phyloP scores from a whole-genome alignment of 2,888 invertebrate species.

The Ptilodon capucinus region DNA sequence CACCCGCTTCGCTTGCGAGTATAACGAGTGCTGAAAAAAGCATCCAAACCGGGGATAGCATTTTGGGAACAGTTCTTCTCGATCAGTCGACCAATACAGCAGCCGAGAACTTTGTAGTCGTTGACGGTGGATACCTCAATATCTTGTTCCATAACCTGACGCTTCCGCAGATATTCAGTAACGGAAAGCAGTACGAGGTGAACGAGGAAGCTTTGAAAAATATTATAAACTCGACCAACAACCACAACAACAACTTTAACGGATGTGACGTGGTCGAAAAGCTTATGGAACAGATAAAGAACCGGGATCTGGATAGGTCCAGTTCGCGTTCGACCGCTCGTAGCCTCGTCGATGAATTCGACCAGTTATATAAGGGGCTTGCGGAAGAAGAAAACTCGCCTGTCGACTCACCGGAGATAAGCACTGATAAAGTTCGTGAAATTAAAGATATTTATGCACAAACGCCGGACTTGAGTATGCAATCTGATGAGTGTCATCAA shows the following conservation, averaged over 20 bases:
- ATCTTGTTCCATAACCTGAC: conserved; percentile 68
- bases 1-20: conserved; percentile 9
- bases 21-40: conserved; percentile 59
- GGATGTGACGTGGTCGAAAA: conserved; percentile 51
- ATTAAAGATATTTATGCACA: conserved; percentile 27
- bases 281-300: conserved; percentile 61
- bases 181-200: conserved; percentile 71
- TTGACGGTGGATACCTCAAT: conserved; percentile 72
- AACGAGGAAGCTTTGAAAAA: conserved; percentile 69
- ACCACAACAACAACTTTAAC: conserved; percentile 36
- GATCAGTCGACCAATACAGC: conserved; percentile 47
- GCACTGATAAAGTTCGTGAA: conserved; percentile 22
- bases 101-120: conserved; percentile 62
- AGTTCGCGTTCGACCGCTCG: conserved; percentile 69
- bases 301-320: conserved; percentile 50
- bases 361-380: conserved; percentile 65
- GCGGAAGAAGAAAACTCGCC: conserved; percentile 44
- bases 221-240: conserved; percentile 60
- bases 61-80: conserved; percentile 18
- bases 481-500: conserved; percentile 10
- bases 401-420: conserved; percentile 27
- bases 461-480: conserved; percentile 15
- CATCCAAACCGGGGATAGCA: conserved; percentile 62
- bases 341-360: conserved; percentile 71
- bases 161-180: conserved; percentile 69